Evolutionary conservation across 1,140 invertebrate species (phyloP).

Genomic region (Fopius arisanus): DNA sequence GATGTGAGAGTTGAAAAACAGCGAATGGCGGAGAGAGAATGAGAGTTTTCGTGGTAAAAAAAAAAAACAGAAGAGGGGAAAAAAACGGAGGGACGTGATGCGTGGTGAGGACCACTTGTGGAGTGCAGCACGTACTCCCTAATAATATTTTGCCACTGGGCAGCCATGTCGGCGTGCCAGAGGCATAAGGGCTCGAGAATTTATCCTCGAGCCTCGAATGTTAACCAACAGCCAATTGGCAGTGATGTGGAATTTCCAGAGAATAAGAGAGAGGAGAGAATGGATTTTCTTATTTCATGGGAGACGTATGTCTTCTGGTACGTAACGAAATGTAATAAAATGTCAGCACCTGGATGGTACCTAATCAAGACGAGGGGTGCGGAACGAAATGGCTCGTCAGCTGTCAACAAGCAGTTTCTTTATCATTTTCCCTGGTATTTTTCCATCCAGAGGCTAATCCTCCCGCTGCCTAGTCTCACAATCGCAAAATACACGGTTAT

Average conservation of each 20-base stretch:
- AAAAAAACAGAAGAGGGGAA: constrained; percentile 3
- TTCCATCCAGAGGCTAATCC: too few species aligned
- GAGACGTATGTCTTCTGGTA: not conserved
- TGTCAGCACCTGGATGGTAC: not conserved
- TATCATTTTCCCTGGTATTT: not conserved
- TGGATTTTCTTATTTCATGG: not conserved
- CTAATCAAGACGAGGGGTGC: not conserved
- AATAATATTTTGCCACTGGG: constrained; percentile 33
- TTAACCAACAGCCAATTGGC: constrained; percentile 8
- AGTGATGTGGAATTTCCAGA: not conserved
- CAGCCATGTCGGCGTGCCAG: constrained; percentile 19
- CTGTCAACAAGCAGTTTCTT: not conserved
- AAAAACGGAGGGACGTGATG: constrained; percentile 26
- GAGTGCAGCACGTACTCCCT: constrained; percentile 33
- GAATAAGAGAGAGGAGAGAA: too few species aligned
- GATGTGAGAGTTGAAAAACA: not conserved
- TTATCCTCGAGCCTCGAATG: constrained; percentile 16
- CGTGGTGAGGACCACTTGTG: constrained; percentile 30
- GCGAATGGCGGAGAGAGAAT: not conserved
- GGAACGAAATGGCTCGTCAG: not conserved
- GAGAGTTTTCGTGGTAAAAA: not conserved
- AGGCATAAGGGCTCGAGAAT: constrained; percentile 9
- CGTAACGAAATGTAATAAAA: constrained; percentile 4
- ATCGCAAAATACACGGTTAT: not conserved
- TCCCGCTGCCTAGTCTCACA: too few species aligned